These are phyloP conservation scores for Zygogramma bicolorata DNA, from an alignment of 2,888 invertebrate species.

Conservation along the genomic window DNA sequence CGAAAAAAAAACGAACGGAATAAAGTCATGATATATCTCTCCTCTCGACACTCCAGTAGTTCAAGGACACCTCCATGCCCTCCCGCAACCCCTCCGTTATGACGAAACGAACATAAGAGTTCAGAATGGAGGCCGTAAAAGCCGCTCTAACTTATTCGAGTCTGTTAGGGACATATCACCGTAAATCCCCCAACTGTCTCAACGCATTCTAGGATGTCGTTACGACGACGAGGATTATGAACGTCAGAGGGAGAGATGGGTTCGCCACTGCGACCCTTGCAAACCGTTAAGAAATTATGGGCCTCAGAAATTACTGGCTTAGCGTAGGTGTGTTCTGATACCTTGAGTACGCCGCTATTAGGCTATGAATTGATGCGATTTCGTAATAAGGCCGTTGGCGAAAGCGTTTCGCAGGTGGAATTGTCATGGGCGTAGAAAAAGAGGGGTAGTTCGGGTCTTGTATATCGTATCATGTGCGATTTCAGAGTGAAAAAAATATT, in stretches of 20 bases:
- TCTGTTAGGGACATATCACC: constrained; percentile 57
- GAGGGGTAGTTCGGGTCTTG: too few relatives aligned
- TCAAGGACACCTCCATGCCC: background rate
- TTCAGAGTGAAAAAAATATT: too few relatives aligned
- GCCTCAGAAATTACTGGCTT: constrained; percentile 33
- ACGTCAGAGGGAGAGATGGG: constrained; percentile 48
- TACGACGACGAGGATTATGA: constrained; percentile 59
- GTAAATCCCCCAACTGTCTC: constrained; percentile 62
- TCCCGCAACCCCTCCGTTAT: background rate
- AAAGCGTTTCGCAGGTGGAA: background rate
- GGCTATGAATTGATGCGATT: background rate
- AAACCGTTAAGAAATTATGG: constrained; percentile 50
- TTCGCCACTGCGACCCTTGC: constrained; percentile 44
- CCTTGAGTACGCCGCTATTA: background rate
- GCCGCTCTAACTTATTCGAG: constrained; percentile 60
- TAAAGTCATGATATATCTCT: too few relatives aligned
- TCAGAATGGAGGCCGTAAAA: constrained; percentile 55
- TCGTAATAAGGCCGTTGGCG: background rate
- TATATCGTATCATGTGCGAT: background rate
- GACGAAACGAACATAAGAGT: background rate
- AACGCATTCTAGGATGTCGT: constrained; percentile 60
- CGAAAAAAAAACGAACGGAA: too few relatives aligned
- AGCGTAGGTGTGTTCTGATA: background rate
- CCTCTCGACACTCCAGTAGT: too few relatives aligned
- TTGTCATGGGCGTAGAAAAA: too few relatives aligned